Percentiles rank a stretch among this genome's conserved stretches.
These are phyloP conservation scores for Halichoerus grypus DNA, from an alignment of 2,113 vertebrate species.

Conservation along the genomic window DNA sequence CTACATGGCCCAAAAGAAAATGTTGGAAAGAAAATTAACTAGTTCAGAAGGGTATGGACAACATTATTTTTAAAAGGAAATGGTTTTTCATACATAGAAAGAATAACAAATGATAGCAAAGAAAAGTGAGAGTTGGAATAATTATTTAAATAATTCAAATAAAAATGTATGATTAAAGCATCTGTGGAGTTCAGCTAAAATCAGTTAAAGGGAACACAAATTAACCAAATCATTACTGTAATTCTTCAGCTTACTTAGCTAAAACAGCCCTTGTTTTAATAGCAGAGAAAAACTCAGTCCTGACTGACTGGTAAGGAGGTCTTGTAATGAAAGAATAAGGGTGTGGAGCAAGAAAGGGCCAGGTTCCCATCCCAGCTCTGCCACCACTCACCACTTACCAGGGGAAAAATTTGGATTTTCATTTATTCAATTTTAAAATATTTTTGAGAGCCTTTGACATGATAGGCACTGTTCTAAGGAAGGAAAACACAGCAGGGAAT, in stretches of 20 bases:
- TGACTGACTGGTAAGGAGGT: not conserved
- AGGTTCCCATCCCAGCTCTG: not conserved
- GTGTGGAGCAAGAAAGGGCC: not conserved
- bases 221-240: not conserved
- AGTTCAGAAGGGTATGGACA: constrained; percentile 68
- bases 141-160: constrained; percentile 64
- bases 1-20: constrained; percentile 63
- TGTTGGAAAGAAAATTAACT: constrained; percentile 75
- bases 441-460: not conserved
- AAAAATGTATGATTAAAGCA: constrained; percentile 22
- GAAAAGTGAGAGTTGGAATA: constrained; percentile 31
- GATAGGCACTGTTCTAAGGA: not conserved
- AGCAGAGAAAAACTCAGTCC: not conserved
- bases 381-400: not conserved
- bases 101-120: constrained; percentile 55
- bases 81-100: constrained; percentile 60
- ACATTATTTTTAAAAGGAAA: constrained; percentile 78
- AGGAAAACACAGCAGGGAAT: not conserved
- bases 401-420: not conserved
- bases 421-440: constrained; percentile 33
- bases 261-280: not conserved
- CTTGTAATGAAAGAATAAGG: not conserved
- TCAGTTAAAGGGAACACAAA: not conserved
- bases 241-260: not conserved
- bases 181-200: constrained; percentile 36